A percentile compares a stretch with the other conserved stretches of the same genome.
Conservation (phyloP, 2,797 vertebrate genomes). For the Gymnothorax javanicus region DNA sequence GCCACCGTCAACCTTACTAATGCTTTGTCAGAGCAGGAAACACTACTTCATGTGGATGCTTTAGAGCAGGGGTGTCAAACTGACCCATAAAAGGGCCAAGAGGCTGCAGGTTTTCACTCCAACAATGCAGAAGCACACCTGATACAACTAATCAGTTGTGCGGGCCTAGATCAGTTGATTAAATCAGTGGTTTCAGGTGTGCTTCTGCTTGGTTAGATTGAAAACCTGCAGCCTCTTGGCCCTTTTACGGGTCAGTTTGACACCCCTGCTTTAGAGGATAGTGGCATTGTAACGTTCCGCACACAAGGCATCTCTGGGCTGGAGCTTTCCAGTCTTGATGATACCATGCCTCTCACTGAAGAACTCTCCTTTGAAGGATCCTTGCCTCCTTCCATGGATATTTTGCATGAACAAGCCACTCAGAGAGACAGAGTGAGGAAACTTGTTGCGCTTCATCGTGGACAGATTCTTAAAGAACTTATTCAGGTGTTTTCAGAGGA, state of each 20-base stretch:
- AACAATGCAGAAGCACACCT: too few species aligned
- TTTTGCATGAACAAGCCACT: conserved; percentile 18
- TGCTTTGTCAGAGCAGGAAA: background rate
- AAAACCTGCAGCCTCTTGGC: too few species aligned
- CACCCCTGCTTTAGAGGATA: too few species aligned
- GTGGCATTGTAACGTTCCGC: conserved; percentile 20
- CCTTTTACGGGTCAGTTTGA: too few species aligned
- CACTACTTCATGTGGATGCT: background rate
- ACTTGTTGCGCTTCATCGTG: conserved; percentile 35
- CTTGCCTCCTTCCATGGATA: conserved; percentile 23
- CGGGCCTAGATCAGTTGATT: too few species aligned
- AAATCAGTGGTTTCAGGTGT: too few species aligned
- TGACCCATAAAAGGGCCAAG: too few species aligned
- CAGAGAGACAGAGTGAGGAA: conserved; percentile 27
- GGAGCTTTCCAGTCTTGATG: conserved; percentile 32
- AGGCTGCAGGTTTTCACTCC: too few species aligned
- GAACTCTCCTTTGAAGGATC: background rate
- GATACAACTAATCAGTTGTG: too few species aligned
- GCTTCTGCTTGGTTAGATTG: too few species aligned
- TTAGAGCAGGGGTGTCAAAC: too few species aligned
- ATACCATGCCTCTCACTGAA: conserved; percentile 32
- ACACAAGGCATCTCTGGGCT: conserved; percentile 26
- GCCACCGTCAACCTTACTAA: too few species aligned
- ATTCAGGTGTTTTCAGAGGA: conserved; percentile 32
- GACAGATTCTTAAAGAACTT: conserved; percentile 28